Conservation (phyloP, 1,140 invertebrate species). For the Leptinotarsa undecemlineata region DNA sequence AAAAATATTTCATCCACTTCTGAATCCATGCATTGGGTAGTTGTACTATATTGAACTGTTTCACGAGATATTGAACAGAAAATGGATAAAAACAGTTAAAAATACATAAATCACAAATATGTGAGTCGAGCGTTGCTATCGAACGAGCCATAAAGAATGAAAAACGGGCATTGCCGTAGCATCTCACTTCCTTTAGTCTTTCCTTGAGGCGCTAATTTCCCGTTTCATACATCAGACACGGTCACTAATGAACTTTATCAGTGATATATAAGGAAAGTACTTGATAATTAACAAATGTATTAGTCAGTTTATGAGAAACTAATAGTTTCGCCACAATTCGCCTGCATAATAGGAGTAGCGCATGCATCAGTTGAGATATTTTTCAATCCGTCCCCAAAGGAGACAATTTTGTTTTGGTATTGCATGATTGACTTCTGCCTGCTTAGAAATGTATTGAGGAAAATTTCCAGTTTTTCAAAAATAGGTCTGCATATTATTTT, state of each 20-base stretch:
- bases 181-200: conserved; percentile 19
- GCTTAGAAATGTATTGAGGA: no score
- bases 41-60: conserved; percentile 18
- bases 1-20: conserved; percentile 3
- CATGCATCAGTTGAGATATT: background rate
- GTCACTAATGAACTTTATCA: conserved; percentile 27
- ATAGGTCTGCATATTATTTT: no score
- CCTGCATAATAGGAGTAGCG: background rate
- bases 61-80: conserved; percentile 27
- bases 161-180: conserved; percentile 13
- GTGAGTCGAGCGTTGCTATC: background rate
- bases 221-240: background rate
- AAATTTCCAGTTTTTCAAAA: no score
- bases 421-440: no score
- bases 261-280: background rate
- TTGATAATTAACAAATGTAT: background rate
- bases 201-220: conserved; percentile 18
- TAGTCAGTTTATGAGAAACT: background rate
- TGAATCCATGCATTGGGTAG: conserved; percentile 18
- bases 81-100: conserved; percentile 25
- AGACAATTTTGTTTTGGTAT: no score
- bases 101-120: conserved; percentile 22
- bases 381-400: no score
- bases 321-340: background rate
- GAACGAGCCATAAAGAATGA: conserved; percentile 18